Conservation (phyloP, 37 sponge, comb jelly and placozoan genomes). For the Corticium candelabrum region DNA sequence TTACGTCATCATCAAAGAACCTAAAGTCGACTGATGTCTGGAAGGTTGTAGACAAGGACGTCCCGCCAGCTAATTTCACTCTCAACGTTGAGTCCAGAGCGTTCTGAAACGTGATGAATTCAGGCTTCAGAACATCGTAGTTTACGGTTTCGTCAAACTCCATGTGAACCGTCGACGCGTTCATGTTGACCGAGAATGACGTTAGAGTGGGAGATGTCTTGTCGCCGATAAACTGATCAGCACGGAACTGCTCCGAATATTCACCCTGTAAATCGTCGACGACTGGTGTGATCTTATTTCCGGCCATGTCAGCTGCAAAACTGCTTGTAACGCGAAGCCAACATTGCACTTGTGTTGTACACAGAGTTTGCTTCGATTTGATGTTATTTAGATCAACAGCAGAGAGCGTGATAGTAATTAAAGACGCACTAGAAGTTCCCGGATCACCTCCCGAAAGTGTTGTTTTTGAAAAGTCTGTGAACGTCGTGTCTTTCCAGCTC, state of each 20-base stretch:
- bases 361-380: constrained; percentile 38
- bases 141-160: constrained; percentile 73
- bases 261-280: not conserved
- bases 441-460: constrained; percentile 45
- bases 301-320: constrained; percentile 56
- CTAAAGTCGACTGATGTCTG: not conserved
- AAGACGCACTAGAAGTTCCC: constrained; percentile 16
- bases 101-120: not conserved
- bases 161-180: constrained; percentile 53
- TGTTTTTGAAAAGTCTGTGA: not conserved
- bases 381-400: constrained; percentile 50
- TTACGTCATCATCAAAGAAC: not conserved
- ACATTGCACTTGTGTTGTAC: constrained; percentile 25
- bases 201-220: constrained; percentile 19
- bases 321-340: constrained; percentile 48
- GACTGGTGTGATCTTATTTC: constrained; percentile 34
- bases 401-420: constrained; percentile 31
- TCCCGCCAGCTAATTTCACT: not conserved
- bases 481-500: not conserved
- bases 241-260: constrained; percentile 7
- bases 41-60: not conserved
- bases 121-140: not conserved
- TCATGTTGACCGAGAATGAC: constrained; percentile 43
- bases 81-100: not conserved
- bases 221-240: constrained; percentile 35